Conservation (phyloP, 2,888 invertebrate genomes). For the Diaperis boleti region DNA sequence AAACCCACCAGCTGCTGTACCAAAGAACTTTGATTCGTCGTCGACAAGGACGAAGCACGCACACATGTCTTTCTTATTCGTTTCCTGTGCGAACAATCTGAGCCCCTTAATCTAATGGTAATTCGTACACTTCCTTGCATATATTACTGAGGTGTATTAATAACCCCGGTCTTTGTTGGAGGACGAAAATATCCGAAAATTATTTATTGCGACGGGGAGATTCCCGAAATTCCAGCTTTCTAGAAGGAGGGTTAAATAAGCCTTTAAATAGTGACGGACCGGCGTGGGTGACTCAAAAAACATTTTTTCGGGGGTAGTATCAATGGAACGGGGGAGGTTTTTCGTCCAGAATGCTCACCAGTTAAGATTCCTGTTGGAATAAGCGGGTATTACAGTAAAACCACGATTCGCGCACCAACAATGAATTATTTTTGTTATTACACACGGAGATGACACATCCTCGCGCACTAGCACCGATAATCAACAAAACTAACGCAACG, state of each 20-base stretch:
- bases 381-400: slow-evolving; percentile 3
- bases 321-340: neutral
- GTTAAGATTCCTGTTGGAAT: neutral
- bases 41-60: slow-evolving; percentile 28
- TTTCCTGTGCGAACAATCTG: slow-evolving; percentile 27
- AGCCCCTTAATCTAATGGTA: slow-evolving; percentile 35
- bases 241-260: slow-evolving; percentile 11
- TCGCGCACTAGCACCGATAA: slow-evolving; percentile 29
- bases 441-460: slow-evolving; percentile 39
- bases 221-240: neutral
- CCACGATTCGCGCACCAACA: slow-evolving; percentile 22
- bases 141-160: slow-evolving; percentile 38
- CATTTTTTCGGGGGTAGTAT: neutral
- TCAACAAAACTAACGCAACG: slow-evolving; percentile 41
- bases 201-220: no score
- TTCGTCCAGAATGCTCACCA: slow-evolving; percentile 1
- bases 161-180: slow-evolving; percentile 31
- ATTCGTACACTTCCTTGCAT: slow-evolving; percentile 39
- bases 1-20: slow-evolving; percentile 38
- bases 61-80: slow-evolving; percentile 29
- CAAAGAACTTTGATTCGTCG: slow-evolving; percentile 35
- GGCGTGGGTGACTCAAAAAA: slow-evolving; percentile 28
- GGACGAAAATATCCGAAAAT: slow-evolving; percentile 3
- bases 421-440: slow-evolving; percentile 26
- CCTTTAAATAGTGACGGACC: no score